These are phyloP conservation scores for Heliconius sara DNA, from an alignment of 2,888 invertebrate species.

Conservation along the genomic window DNA sequence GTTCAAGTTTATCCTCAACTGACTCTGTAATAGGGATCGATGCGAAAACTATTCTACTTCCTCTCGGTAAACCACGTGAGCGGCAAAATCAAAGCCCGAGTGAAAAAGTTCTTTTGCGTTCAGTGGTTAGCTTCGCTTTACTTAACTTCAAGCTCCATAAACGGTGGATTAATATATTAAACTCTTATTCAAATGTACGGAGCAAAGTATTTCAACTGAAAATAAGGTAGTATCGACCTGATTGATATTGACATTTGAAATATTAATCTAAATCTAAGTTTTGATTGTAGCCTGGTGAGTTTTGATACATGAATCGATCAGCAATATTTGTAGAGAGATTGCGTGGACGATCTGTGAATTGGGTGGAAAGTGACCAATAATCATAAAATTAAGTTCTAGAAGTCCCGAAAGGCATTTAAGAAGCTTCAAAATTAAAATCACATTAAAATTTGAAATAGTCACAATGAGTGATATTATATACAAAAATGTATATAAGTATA, in stretches of 20 bases:
- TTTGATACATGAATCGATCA: background rate
- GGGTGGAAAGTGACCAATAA: too few species aligned
- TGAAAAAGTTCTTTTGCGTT: slow-evolving; percentile 76
- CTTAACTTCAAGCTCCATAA: slow-evolving; percentile 9
- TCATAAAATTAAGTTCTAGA: too few species aligned
- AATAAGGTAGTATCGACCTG: background rate
- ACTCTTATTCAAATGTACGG: background rate
- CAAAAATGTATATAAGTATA: too few species aligned
- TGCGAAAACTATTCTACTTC: slow-evolving; percentile 78
- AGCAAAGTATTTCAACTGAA: background rate
- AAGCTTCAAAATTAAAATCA: too few species aligned
- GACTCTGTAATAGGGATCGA: slow-evolving; percentile 61
- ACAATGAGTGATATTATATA: too few species aligned
- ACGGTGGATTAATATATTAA: slow-evolving; percentile 14
- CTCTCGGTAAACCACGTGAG: slow-evolving; percentile 76
- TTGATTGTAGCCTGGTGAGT: background rate
- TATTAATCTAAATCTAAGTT: background rate
- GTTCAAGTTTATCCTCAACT: background rate
- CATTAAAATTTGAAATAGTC: too few species aligned
- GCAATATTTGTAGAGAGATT: background rate
- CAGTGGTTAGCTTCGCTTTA: slow-evolving; percentile 66
- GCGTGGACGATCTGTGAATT: background rate
- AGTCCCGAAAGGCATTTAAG: too few species aligned
- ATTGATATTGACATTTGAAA: background rate
- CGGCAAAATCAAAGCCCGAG: slow-evolving; percentile 73